Conservation (phyloP, 2,113 vertebrate genomes). For the Equus quagga region DNA sequence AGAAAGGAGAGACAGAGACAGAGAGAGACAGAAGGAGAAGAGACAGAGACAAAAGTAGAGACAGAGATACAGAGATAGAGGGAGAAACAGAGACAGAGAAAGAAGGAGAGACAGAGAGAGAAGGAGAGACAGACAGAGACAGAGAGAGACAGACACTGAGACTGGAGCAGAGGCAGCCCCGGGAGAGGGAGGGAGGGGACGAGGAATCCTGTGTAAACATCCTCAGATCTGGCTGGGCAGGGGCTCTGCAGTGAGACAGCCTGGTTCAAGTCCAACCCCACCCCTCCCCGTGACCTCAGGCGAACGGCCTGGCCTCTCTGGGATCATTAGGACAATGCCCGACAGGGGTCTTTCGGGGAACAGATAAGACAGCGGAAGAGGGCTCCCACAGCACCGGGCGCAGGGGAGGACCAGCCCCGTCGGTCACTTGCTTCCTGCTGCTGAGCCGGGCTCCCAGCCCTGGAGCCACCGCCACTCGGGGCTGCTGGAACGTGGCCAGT, state of each 20-base stretch:
- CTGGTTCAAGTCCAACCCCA: not conserved
- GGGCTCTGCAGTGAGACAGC: too few relatives aligned
- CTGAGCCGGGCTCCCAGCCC: not conserved
- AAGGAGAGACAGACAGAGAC: not conserved
- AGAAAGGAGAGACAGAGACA: not conserved
- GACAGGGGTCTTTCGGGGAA: rapidly evolving
- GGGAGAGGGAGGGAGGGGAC: too few relatives aligned
- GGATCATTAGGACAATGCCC: too few relatives aligned
- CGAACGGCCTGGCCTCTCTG: not conserved
- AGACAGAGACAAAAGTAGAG: not conserved
- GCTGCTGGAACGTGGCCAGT: not conserved
- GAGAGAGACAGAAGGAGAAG: not conserved
- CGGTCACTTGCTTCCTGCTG: not conserved
- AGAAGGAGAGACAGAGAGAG: not conserved
- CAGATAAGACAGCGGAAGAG: not conserved
- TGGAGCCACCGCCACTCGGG: not conserved
- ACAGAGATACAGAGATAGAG: not conserved
- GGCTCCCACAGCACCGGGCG: not conserved
- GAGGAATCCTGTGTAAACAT: not conserved
- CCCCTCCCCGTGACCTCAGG: not conserved
- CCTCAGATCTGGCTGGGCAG: not conserved
- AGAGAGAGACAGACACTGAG: too few relatives aligned
- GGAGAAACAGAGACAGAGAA: not conserved
- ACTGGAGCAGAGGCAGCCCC: not conserved
- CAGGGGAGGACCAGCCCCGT: too few relatives aligned